A percentile compares a stretch with the other conserved stretches of the same genome.
Conservation (phyloP, 2,888 invertebrate genomes). For the Sipha maydis region DNA sequence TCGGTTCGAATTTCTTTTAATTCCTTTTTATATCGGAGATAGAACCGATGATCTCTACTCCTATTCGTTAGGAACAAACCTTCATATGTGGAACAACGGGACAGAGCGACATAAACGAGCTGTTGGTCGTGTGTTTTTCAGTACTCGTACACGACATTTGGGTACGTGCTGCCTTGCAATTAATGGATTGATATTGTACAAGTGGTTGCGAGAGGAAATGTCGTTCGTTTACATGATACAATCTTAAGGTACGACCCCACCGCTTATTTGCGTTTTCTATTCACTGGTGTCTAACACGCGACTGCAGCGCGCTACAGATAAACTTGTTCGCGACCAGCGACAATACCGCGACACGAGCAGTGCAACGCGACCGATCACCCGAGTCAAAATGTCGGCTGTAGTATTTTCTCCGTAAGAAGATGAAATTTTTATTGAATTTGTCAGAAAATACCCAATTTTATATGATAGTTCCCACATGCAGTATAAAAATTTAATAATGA, state of each 20-base stretch:
- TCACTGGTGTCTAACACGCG: not conserved
- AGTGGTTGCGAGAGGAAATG: no score
- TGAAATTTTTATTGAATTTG: not conserved
- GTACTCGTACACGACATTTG: no score
- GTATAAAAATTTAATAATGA: not conserved
- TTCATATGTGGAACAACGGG: no score
- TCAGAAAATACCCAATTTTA: not conserved
- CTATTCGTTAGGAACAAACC: no score
- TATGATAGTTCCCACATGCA: not conserved
- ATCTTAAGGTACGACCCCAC: not conserved
- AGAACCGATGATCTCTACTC: no score
- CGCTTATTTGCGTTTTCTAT: constrained; percentile 23
- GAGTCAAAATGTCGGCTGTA: not conserved
- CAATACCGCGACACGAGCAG: constrained; percentile 5
- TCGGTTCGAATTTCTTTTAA: no score
- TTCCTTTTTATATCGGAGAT: no score
- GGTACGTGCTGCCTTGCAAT: no score
- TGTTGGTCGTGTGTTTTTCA: no score
- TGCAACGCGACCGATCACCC: not conserved
- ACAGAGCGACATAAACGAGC: no score
- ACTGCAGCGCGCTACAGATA: not conserved
- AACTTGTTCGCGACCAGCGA: constrained; percentile 1
- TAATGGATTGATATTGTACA: no score
- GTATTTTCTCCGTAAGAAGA: constrained; percentile 3
- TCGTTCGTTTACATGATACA: no score